Evolutionary conservation across 2,113 vertebrate genomes (phyloP), one percentile per base, ranked within the genome.

Genomic region (Eptatretus burgeri): DNA sequence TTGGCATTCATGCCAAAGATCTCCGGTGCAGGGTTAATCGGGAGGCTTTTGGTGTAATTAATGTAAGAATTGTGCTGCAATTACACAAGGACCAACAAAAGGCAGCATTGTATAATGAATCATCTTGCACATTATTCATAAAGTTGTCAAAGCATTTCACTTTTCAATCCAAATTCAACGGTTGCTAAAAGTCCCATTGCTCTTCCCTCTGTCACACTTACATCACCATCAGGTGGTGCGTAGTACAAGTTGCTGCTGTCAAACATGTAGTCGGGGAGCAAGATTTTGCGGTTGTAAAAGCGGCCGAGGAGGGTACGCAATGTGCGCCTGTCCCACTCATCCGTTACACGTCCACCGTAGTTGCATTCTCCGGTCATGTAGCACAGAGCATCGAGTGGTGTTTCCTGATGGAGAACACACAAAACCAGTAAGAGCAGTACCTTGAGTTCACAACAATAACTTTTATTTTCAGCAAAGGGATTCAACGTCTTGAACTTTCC

Each of bases 341-440:
- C 84, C 0, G 81, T 85, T 65, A 85, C 80, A 14, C 81, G 71
- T 71, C 83, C 82, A 7, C 84, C 78, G 0, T 82, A 82, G 51
- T 75, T 93, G 63, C 83, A 83, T 67, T 89, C 83, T 0, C 79
- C 80, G 0, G 80, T 82, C 80, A 79, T 81, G 64, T 83, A 85
- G 16, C 75, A 70, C 18, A 88, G 64, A 2, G 82, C 84, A 4
- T 79, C 82, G 5, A 77, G 82, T 0, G 82, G 83, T 20, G 88
- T 75, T 1, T 84, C 82, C 77, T 79, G 49, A 13, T 67, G 17
- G 62, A 49, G 49, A 51, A 49, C 8, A 53, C 60, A 62, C 13
- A 50, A 50, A 14, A 9, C 41, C 20, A 60, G 11, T 14, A 62
- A 50, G 11, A 60, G 51, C 19, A 62, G 10, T 53, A 18, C 18